Percentiles rank a stretch among this genome's conserved stretches.
phyloP scores from a whole-genome alignment of 2,113 vertebrate genomes.

The Ondatra zibethicus region DNA sequence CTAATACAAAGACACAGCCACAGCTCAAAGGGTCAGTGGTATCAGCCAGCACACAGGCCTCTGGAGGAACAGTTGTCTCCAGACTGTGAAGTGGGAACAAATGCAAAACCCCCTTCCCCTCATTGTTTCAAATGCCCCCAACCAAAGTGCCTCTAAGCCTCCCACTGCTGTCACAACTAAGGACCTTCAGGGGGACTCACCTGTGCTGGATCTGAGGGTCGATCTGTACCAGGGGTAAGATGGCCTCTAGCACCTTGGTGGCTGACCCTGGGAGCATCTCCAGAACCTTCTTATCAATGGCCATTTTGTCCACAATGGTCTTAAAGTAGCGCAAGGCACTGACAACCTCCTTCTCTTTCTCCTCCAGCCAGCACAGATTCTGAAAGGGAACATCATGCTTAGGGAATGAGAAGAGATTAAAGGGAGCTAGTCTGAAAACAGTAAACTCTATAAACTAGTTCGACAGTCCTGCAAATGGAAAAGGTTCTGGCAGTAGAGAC shows the following conservation, averaged over 20 bases:
- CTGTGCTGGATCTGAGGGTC: conserved; percentile 95
- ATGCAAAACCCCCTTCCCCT: not conserved
- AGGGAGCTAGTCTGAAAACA: conserved; percentile 34
- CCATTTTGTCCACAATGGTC: conserved; percentile 99
- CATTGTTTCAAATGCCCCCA: not conserved
- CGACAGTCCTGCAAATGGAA: not conserved
- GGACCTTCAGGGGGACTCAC: conserved; percentile 80
- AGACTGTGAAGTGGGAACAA: not conserved
- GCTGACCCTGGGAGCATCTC: conserved; percentile 99
- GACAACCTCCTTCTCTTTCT: conserved; percentile 98
- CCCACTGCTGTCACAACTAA: not conserved
- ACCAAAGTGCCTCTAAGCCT: not conserved
- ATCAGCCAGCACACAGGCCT: not conserved
- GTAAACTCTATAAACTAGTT: not conserved
- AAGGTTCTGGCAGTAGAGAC: not conserved
- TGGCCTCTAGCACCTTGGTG: conserved; percentile 97
- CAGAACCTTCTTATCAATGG: conserved; percentile 95
- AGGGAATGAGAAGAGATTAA: conserved; percentile 62
- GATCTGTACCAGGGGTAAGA: conserved; percentile 95
- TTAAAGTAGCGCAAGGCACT: conserved; percentile 98
- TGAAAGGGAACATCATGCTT: conserved; percentile 76
- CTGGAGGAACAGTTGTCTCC: not conserved
- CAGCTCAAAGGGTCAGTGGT: not conserved
- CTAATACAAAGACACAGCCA: not conserved
- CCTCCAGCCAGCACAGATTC: conserved; percentile 96